Evolutionary conservation across 1,140 invertebrate species (phyloP), one percentile per base, ranked within the genome.

Genomic region (Palaemon carinicauda): DNA sequence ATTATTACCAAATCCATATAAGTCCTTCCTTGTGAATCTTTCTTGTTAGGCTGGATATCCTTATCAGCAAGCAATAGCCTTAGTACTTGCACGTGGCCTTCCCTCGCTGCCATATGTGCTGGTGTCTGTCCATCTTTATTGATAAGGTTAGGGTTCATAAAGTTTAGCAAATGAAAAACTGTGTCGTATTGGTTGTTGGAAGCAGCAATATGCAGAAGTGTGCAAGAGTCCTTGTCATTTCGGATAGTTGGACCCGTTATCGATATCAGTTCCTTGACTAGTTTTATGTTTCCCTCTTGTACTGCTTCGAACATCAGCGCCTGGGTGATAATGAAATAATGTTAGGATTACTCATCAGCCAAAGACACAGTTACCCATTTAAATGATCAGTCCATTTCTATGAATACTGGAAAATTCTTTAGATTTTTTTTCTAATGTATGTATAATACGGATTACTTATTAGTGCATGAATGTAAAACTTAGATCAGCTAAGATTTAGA

Each of bases 201-300:
- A 10, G 80, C 80, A 12, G 80, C 80, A 10, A 52, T 51, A 33
- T 82, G 80, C 50, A 82, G 50, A 17, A 82, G 80, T 29, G 80
- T 73, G 17, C 14, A 7, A 27, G 41, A 5, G 17, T 12, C 24
- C 29, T 29, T 50, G 15, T 14, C 80, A 24, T 33, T 27, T 14
- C 33, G 3, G 0, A 83, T 19, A 4, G 52, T 50, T 53, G 71
- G 69, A 3, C 69, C 81, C 12, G 71, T 83, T 3, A 54, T n/a
- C 15, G n/a, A 52, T 3, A 83, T 2, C 52, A 83, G 31, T 27
- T 83, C 52, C n/a, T 53, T 15, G 27, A 83, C 51, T 2, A 17
- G 1, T 27, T 41, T 19, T 52, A 77, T 21, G 27, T 54, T 17
- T 1, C 81, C 81, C 1, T 24, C 81, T 27, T 75, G 29, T 31